These are phyloP conservation scores for Chironomus striatipennis DNA, from an alignment of 1,140 invertebrate genomes.

Conservation along the genomic window DNA sequence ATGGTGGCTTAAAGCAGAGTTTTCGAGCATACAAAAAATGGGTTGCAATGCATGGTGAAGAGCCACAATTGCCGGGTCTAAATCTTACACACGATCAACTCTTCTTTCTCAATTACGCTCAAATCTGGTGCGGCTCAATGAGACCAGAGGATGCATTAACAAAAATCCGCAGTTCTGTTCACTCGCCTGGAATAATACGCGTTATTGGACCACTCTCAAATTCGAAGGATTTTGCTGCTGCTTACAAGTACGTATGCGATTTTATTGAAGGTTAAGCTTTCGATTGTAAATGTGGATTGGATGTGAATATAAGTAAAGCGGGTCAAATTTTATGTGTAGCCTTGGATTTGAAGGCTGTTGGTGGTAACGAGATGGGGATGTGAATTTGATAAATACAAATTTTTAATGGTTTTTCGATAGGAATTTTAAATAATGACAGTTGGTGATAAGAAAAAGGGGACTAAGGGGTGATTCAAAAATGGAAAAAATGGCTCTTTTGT, in stretches of 20 bases:
- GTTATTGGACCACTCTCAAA: constrained; percentile 89
- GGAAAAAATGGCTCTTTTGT: no score
- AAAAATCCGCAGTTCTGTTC: constrained; percentile 89
- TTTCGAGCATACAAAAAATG: constrained; percentile 75
- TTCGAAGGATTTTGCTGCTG: constrained; percentile 79
- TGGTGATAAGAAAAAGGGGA: no score
- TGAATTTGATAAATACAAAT: no score
- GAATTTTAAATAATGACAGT: no score
- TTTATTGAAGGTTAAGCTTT: no score
- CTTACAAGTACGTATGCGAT: constrained; percentile 44
- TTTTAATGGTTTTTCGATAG: no score
- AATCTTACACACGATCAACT: constrained; percentile 79
- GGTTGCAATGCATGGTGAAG: constrained; percentile 60
- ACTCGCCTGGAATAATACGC: constrained; percentile 87
- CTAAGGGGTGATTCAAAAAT: no score
- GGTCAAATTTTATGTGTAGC: no score
- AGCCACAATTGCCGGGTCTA: constrained; percentile 64
- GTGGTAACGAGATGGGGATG: no score
- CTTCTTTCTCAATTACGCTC: constrained; percentile 83
- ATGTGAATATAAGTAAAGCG: no score
- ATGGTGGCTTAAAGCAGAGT: constrained; percentile 89
- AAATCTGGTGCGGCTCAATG: constrained; percentile 97
- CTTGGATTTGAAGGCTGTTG: no score
- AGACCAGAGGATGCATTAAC: constrained; percentile 89
- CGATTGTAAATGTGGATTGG: no score